These are phyloP conservation scores for Brachyhypopomus occidentalis DNA, from an alignment of 2,113 vertebrate species.

Conservation along the genomic window DNA sequence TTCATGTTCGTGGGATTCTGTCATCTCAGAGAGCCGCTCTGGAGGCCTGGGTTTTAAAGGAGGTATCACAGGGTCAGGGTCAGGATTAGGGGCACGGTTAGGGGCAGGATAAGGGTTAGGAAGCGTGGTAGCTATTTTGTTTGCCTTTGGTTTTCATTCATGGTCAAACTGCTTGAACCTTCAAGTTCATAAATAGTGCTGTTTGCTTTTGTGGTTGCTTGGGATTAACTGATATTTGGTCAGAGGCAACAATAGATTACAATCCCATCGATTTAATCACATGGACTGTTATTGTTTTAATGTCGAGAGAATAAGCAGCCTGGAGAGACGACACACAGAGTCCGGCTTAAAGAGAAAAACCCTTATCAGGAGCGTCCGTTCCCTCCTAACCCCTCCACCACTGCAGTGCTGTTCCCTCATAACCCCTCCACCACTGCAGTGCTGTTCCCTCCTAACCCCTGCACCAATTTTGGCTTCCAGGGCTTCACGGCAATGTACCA, in stretches of 20 bases:
- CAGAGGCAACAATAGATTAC: constrained; percentile 59
- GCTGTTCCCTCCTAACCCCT: not conserved
- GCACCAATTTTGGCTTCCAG: not conserved
- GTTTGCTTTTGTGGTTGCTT: constrained; percentile 60
- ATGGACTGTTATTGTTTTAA: constrained; percentile 57
- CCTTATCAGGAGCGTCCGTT: no score
- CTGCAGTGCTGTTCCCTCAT: no score
- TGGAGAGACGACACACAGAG: no score
- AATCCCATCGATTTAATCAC: constrained; percentile 61
- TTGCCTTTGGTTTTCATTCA: no score
- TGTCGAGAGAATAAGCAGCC: constrained; percentile 14
- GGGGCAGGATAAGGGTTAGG: no score
- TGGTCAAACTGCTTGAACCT: constrained; percentile 49
- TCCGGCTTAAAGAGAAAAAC: no score
- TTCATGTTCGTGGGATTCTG: constrained; percentile 64
- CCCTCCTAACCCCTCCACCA: no score
- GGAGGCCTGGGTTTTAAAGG: no score
- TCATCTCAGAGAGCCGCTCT: no score
- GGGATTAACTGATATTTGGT: constrained; percentile 65
- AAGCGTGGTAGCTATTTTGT: no score
- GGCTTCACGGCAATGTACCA: constrained; percentile 11
- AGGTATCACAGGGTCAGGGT: no score
- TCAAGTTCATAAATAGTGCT: constrained; percentile 61
- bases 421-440: not conserved
- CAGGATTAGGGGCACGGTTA: no score